Conservation (phyloP, 2,888 invertebrate species). For the Apodemia zela region DNA sequence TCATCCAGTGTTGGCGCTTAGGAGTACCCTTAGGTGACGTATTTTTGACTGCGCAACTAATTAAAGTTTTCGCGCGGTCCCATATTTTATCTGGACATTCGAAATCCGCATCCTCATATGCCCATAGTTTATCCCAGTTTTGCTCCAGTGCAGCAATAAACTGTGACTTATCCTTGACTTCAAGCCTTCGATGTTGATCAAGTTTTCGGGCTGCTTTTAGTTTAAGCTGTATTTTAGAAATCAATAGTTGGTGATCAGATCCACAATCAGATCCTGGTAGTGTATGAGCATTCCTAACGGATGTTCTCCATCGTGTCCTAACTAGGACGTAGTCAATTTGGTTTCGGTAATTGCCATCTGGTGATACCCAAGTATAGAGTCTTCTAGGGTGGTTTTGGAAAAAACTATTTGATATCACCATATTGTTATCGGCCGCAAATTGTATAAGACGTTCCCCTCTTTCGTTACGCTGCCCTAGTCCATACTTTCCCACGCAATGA, state of each 20-base stretch:
- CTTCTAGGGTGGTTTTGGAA: slow-evolving; percentile 24
- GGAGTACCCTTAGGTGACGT: no score
- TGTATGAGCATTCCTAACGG: background rate
- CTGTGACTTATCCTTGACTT: no score
- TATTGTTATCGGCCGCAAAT: slow-evolving; percentile 22
- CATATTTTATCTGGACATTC: no score
- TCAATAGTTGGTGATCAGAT: background rate
- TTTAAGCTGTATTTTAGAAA: background rate
- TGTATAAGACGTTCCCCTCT: slow-evolving; percentile 23
- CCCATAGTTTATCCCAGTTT: no score
- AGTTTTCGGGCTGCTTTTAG: background rate
- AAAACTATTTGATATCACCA: slow-evolving; percentile 22
- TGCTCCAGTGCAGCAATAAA: no score
- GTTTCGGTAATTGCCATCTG: slow-evolving; percentile 3
- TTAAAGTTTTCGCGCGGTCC: no score
- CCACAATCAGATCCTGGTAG: background rate
- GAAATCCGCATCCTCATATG: no score
- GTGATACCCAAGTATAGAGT: no score
- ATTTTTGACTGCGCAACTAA: no score
- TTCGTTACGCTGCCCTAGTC: slow-evolving; percentile 22
- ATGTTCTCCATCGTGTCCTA: background rate
- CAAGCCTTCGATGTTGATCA: no score
- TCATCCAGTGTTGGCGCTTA: no score
- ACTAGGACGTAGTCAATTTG: background rate
- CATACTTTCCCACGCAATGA: slow-evolving; percentile 19